These are phyloP conservation scores for Scytalopus superciliaris DNA, from an alignment of 2,113 vertebrate species.

Conservation along the genomic window DNA sequence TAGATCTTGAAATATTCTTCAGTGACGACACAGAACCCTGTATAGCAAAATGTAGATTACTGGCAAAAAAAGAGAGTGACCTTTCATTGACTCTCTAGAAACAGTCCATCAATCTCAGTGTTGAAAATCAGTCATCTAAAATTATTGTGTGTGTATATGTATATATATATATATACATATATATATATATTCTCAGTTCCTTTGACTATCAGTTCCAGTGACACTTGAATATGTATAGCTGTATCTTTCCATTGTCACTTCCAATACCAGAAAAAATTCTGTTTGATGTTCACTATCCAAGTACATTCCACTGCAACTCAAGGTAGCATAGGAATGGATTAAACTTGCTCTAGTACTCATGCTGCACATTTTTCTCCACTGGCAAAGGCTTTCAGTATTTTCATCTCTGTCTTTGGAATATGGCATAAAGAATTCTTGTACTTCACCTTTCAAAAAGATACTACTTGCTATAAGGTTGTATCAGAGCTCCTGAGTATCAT, in stretches of 20 bases:
- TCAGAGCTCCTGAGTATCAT: background rate
- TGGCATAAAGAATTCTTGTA: background rate
- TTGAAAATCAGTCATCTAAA: background rate
- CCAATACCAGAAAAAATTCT: background rate
- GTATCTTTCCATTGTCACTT: background rate
- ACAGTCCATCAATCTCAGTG: background rate
- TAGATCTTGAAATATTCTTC: background rate
- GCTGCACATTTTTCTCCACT: background rate
- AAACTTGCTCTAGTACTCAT: background rate
- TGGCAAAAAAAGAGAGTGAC: background rate
- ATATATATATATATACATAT: too few relatives aligned
- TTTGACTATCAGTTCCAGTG: background rate
- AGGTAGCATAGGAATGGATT: background rate
- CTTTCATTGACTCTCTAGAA: background rate
- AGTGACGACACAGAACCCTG: background rate
- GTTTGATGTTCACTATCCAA: background rate
- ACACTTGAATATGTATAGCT: background rate
- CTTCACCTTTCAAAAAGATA: background rate
- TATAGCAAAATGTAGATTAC: background rate
- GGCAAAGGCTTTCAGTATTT: background rate
- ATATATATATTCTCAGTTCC: background rate
- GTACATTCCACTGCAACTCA: background rate
- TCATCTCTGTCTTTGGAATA: background rate
- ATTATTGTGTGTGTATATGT: background rate
- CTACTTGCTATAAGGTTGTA: background rate